phyloP scores from a whole-genome alignment of 1,140 invertebrate species.

The Drosophila nigromelanica region DNA sequence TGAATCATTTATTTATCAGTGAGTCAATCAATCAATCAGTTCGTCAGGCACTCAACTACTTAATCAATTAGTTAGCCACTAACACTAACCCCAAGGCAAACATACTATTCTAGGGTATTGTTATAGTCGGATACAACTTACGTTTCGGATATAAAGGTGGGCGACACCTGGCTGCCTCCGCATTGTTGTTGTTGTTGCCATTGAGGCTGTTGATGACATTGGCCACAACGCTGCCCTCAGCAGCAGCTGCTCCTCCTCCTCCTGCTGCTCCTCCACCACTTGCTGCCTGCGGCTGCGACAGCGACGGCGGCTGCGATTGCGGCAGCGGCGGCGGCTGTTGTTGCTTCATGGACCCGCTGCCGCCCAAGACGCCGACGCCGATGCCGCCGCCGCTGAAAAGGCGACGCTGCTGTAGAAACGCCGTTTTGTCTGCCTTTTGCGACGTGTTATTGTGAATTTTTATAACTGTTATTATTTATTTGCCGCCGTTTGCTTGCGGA shows the following conservation, averaged over 20 bases:
- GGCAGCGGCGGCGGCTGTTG: constrained; percentile 62
- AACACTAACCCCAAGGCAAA: no score
- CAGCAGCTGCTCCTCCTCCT: neutral
- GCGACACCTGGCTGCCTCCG: constrained; percentile 52
- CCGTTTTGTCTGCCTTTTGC: constrained; percentile 61
- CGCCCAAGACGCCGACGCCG: constrained; percentile 29
- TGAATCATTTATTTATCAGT: no score
- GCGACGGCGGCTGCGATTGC: constrained; percentile 47
- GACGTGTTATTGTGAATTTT: neutral
- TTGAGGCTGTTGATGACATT: constrained; percentile 54
- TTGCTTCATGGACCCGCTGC: constrained; percentile 54
- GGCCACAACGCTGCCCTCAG: constrained; percentile 37
- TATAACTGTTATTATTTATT: constrained; percentile 2
- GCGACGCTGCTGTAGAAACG: constrained; percentile 72
- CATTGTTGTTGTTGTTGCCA: constrained; percentile 33
- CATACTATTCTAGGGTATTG: neutral
- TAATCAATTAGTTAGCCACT: neutral
- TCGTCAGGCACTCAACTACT: no score
- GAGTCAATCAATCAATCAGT: neutral
- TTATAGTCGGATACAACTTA: constrained; percentile 38
- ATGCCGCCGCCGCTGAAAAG: constrained; percentile 65
- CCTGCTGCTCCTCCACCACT: neutral
- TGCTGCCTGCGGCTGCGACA: constrained; percentile 27
- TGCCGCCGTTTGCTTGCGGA: constrained; percentile 1
- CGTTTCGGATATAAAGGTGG: constrained; percentile 71